Evolutionary conservation across 2,113 vertebrate genomes (phyloP), one percentile per base, ranked within the genome.

Genomic region (Myotis lucifugus): DNA sequence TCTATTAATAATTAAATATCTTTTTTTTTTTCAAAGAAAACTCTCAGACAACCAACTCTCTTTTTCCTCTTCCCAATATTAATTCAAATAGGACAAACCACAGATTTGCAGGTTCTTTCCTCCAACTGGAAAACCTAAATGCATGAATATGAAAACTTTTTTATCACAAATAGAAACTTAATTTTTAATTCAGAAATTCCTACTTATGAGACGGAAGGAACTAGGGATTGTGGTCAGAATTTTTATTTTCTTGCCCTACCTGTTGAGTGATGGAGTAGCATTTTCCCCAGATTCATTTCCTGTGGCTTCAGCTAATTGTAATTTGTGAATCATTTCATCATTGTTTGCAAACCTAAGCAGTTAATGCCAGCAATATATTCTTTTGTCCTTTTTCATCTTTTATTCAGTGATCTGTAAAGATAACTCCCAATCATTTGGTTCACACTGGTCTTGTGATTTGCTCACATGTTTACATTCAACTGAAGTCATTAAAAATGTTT

Each of bases 251-350:
- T 92, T 88, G 42, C 15, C 27, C 67, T 0, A 29, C 18, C 78
- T 94, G 15, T 92, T 79, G 40, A 73, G 6, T 66, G 54, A 59
- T 37, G 11, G 29, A 5, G 25, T 88, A 82, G 32, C 34, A 27
- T 83, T 95, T 95, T 66, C 42, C 59, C 50, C 50, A 42, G 23
- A 76, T 93, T 94, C n/a, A 88, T 84, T 90, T 96, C 69, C 40
- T 90, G 2, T 91, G 46, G 8, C n/a, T 93, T 88, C 54, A 77
- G 78, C 42, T 88, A 64, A 34, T 74, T 91, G 0, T 88, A 67
- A 73, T 92, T 82, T 96, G 27, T 93, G 50, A 93, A 14, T 52
- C 77, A 50, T 90, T 91, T 97, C 34, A 88, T 64, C 54, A 92
- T 95, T 88, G 77, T 90, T 93, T 94, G 21, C 21, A 93, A 42